These are phyloP conservation scores for Chlorodrepanis virens DNA, from an alignment of 2,113 vertebrate species.

Conservation along the genomic window DNA sequence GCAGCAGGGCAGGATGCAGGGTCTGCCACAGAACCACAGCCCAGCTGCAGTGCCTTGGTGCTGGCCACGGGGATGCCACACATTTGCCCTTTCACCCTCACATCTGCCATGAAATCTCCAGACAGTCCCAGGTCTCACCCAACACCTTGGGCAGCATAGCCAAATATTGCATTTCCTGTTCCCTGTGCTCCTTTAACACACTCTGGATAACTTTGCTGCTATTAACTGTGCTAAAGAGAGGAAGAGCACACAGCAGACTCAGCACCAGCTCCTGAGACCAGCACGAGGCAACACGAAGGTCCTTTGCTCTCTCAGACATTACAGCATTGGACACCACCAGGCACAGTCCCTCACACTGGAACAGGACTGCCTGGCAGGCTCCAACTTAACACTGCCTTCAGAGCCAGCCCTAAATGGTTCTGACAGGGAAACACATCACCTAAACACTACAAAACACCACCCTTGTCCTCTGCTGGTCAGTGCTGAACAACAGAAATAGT, in stretches of 20 bases:
- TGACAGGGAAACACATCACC: not conserved
- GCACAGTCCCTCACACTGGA: not conserved
- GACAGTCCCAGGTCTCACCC: not conserved
- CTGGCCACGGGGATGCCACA: not conserved
- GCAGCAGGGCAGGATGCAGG: not conserved
- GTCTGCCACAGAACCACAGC: not conserved
- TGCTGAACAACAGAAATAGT: not conserved
- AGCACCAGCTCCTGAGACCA: not conserved
- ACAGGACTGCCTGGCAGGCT: not conserved
- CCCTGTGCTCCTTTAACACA: not conserved
- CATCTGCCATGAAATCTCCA: not conserved
- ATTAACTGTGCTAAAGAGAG: not conserved
- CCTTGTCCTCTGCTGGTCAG: not conserved
- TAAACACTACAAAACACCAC: not conserved
- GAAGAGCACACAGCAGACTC: not conserved
- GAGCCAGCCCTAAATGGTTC: not conserved
- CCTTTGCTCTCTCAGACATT: not conserved
- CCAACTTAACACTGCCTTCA: accelerated
- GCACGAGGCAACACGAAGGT: not conserved
- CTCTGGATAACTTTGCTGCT: not conserved
- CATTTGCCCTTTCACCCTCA: not conserved
- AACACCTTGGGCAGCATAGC: not conserved
- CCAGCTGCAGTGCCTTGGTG: not conserved
- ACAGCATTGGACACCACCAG: not conserved
- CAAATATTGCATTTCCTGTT: not conserved